A percentile compares a stretch with the other conserved stretches of the same genome.
Conservation (phyloP, 2,888 invertebrate genomes). For the Notodonta dromedarius region DNA sequence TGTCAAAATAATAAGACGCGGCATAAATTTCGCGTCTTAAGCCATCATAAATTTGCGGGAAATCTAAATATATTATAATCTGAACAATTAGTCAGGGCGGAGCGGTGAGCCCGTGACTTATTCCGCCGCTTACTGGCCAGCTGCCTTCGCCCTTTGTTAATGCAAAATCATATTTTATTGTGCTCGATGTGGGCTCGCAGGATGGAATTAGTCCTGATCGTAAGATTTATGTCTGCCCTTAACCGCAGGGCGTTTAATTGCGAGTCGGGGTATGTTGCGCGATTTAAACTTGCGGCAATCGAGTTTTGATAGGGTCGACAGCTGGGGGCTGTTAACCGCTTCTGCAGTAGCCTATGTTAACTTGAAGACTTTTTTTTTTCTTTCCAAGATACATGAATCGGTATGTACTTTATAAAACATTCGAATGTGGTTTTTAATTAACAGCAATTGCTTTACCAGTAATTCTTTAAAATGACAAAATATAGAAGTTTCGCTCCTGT, state of each 20-base stretch:
- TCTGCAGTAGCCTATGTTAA: neutral
- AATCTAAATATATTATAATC: constrained; percentile 71
- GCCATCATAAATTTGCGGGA: constrained; percentile 60
- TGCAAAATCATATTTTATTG: constrained; percentile 56
- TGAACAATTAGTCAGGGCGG: constrained; percentile 64
- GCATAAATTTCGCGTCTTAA: constrained; percentile 63
- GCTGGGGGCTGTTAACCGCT: neutral
- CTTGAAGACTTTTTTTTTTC: neutral
- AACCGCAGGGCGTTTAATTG: constrained; percentile 16
- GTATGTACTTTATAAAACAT: too few relatives aligned
- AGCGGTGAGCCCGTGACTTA: constrained; percentile 52
- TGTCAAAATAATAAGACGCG: constrained; percentile 74
- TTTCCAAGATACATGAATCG: too few relatives aligned
- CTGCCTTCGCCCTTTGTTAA: constrained; percentile 38
- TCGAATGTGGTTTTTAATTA: too few relatives aligned
- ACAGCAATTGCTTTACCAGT: too few relatives aligned
- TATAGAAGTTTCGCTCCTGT: too few relatives aligned
- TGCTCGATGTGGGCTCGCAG: constrained; percentile 29
- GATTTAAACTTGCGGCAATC: neutral
- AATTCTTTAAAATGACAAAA: too few relatives aligned
- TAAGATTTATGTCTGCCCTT: constrained; percentile 34
- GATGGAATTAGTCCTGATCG: constrained; percentile 39
- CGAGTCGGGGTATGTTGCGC: neutral
- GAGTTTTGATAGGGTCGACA: neutral
- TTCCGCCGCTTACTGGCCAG: constrained; percentile 41